Evolutionary conservation across 1,140 invertebrate species (phyloP).

Genomic region (Gryllus bimaculatus): DNA sequence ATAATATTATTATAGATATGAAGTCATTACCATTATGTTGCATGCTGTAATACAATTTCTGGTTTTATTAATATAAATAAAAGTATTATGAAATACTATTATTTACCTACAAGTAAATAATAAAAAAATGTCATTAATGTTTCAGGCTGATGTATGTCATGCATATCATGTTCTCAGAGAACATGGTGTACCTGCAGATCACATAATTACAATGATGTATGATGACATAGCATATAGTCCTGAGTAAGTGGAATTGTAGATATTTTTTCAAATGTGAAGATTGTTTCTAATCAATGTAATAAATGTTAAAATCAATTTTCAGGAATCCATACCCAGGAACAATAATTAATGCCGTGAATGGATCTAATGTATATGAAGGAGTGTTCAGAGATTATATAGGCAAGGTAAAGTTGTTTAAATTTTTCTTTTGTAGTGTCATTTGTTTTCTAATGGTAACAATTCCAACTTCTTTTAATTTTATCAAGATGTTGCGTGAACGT

Average conservation of each 20-base stretch:
- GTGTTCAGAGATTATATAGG: constrained; percentile 48
- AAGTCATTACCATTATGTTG: too few species aligned
- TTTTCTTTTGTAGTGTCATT: constrained; percentile 8
- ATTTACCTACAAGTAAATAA: too few species aligned
- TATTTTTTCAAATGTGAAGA: not conserved
- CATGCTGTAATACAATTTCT: too few species aligned
- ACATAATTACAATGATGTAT: constrained; percentile 55
- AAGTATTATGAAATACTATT: too few species aligned
- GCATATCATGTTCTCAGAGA: constrained; percentile 49
- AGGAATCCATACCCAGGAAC: constrained; percentile 49
- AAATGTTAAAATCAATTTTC: constrained; percentile 13
- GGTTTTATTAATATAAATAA: too few species aligned
- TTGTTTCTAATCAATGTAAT: not conserved
- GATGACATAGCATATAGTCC: constrained; percentile 50
- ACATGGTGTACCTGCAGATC: constrained; percentile 47
- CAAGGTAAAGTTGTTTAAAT: constrained; percentile 29
- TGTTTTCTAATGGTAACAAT: not conserved
- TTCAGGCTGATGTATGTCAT: constrained; percentile 50
- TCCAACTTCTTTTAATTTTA: too few species aligned
- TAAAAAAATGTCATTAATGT: too few species aligned
- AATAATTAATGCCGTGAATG: constrained; percentile 49
- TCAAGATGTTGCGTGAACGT: too few species aligned
- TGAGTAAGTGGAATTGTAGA: constrained; percentile 34
- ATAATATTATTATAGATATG: too few species aligned
- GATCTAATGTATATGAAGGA: constrained; percentile 48